Percentiles rank a stretch among this genome's conserved stretches.
Conservation (phyloP, 2,113 vertebrate species). For the Toxotes chatareus region DNA sequence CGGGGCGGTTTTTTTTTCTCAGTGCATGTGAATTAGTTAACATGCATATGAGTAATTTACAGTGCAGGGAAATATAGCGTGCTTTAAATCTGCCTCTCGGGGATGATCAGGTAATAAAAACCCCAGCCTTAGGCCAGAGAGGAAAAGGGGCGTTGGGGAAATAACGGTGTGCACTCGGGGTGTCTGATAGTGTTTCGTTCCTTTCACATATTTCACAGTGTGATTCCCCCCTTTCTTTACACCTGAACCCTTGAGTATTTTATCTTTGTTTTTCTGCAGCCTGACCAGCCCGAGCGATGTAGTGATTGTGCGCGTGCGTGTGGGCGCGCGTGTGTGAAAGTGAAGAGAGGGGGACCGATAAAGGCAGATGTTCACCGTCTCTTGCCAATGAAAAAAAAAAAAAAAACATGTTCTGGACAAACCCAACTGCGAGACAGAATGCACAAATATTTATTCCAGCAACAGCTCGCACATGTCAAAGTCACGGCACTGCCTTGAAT, state of each 20-base stretch:
- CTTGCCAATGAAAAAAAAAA: slow-evolving; percentile 18
- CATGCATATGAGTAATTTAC: slow-evolving; percentile 45
- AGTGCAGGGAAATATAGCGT: slow-evolving; percentile 7
- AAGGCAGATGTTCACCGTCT: slow-evolving; percentile 58
- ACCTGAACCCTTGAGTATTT: slow-evolving; percentile 5
- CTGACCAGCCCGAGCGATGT: slow-evolving; percentile 13
- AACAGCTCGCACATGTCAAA: slow-evolving; percentile 63
- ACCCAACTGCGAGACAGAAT: neutral
- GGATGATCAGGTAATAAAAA: slow-evolving; percentile 44
- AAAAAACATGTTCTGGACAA: slow-evolving; percentile 11
- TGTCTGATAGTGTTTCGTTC: slow-evolving; percentile 30
- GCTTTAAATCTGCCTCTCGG: slow-evolving; percentile 39
- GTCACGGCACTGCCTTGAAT: slow-evolving; percentile 20
- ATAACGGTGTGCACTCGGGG: slow-evolving; percentile 51
- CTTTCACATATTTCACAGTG: neutral
- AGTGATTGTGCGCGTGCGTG: slow-evolving; percentile 29
- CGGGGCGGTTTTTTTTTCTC: slow-evolving; percentile 15
- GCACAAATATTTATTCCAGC: slow-evolving; percentile 49
- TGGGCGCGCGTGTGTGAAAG: slow-evolving; percentile 35
- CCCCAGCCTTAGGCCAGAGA: slow-evolving; percentile 71
- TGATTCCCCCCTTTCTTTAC: neutral
- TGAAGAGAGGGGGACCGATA: slow-evolving; percentile 26
- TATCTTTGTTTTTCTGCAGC: slow-evolving; percentile 48
- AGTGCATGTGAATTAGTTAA: slow-evolving; percentile 27
- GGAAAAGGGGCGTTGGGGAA: slow-evolving; percentile 69